Conservation (phyloP, 2,113 vertebrate species). For the Anser brachyrhynchus region DNA sequence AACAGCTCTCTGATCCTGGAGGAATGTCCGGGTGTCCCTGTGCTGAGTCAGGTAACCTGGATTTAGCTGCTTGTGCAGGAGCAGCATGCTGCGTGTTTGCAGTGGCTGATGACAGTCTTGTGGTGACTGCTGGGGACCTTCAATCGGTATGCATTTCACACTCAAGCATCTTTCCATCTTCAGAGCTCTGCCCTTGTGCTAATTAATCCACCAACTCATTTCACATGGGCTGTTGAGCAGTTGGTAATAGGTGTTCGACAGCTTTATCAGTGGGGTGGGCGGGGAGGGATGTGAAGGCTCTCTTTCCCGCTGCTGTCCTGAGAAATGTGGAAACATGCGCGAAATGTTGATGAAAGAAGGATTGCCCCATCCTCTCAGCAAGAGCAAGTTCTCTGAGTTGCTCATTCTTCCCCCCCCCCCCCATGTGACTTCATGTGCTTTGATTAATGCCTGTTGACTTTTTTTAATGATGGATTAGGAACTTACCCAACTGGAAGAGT, state of each 20-base stretch:
- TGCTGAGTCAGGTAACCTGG: not conserved
- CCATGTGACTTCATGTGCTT: constrained; percentile 46
- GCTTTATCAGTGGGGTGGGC: constrained; percentile 61
- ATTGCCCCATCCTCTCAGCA: constrained; percentile 55
- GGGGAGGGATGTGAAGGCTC: constrained; percentile 33
- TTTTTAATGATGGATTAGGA: constrained; percentile 62
- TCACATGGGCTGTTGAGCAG: constrained; percentile 55
- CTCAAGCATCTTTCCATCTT: constrained; percentile 49
- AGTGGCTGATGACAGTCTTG: not conserved
- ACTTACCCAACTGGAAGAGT: constrained; percentile 73
- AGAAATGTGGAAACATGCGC: constrained; percentile 61
- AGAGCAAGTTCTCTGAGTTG: constrained; percentile 40
- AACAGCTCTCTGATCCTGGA: not conserved
- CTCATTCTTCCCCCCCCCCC: not conserved
- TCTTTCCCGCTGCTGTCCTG: not conserved
- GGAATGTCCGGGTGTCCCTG: not conserved
- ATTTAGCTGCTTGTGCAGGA: not conserved
- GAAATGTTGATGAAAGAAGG: constrained; percentile 60
- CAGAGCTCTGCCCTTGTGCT: constrained; percentile 58
- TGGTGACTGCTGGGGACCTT: not conserved
- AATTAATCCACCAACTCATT: constrained; percentile 71
- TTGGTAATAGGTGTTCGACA: constrained; percentile 16
- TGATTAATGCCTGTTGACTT: constrained; percentile 59
- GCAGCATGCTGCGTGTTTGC: not conserved
- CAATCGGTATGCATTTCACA: not conserved